Evolutionary conservation across 2,113 vertebrate genomes (phyloP), one percentile per base, ranked within the genome.

Genomic region (Muntiacus reevesi): DNA sequence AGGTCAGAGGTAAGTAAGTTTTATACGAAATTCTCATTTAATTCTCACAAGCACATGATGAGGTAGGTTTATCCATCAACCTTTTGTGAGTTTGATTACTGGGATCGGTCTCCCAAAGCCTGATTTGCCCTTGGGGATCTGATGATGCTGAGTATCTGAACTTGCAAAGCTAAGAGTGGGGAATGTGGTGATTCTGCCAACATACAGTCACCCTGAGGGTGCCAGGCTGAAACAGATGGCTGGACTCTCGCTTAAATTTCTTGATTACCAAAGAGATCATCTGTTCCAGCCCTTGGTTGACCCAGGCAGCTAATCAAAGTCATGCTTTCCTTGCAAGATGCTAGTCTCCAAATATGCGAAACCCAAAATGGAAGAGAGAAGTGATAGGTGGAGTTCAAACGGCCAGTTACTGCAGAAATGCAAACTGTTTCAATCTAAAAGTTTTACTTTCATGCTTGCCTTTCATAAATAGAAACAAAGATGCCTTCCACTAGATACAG

Each of bases 251-350:
- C 92, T 79, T 79, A 91, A 95, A 67, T 67, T 9, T 55, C 92
- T 76, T 95, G 59, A 91, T 95, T 83, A 45, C 89, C 89, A 64
- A 89, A 87, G 94, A 89, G 90, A 81, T 88, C 87, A 92, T 89
- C 78, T 95, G 71, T 84, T 55, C 84, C 78, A 97, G 78, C 54
- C 83, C 55, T 92, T 87, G 25, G 57, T 43, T 96, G 95, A 97
- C 92, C 79, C 0, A 0, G 71, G 81, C 45, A 64, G 81, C 52
- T 95, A 96, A 89, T 97, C 90, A 90, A 86, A 92, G 89, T 94
- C 33, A 0, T 81, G 92, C 71, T 87, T 95, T 87, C 55, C 40
- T 82, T 86, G 30, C 64, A 82, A 87, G 81, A 94, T 52, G 25
- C 1, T 2, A 84, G 88, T 54, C 14, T 97, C 59, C 88, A 91